These are phyloP conservation scores for Stomatorhinus walkeri DNA, from an alignment of 2,797 vertebrate species.

Conservation along the genomic window DNA sequence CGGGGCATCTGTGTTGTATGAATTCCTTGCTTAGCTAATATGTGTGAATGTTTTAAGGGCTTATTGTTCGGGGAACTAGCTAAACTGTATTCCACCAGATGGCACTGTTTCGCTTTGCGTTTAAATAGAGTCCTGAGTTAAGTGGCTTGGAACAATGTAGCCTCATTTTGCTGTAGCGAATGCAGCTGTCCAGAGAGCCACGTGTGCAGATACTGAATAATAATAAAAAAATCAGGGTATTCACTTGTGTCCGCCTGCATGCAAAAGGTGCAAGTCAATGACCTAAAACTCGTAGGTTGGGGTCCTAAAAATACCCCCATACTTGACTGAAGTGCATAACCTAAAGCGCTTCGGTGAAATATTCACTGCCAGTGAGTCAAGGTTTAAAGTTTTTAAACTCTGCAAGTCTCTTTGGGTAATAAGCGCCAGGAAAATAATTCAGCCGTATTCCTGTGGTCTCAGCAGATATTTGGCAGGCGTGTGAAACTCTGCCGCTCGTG, in stretches of 20 bases:
- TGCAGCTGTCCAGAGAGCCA: background rate
- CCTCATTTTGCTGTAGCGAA: background rate
- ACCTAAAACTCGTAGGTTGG: background rate
- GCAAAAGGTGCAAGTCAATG: background rate
- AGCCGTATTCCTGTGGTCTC: background rate
- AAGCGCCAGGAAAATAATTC: background rate
- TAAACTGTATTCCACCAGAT: background rate
- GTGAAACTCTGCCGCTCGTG: background rate
- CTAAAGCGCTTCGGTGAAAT: background rate
- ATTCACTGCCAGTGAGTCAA: background rate
- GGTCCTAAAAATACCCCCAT: background rate
- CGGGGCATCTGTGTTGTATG: background rate
- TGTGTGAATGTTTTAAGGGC: background rate
- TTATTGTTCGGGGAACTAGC: background rate
- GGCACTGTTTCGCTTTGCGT: constrained; percentile 12
- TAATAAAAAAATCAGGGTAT: background rate
- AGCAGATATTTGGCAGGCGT: constrained; percentile 2
- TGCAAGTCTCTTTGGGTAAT: background rate
- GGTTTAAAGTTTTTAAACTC: background rate
- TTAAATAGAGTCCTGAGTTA: background rate
- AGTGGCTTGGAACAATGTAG: background rate
- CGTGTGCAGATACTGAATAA: background rate
- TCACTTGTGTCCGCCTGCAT: background rate
- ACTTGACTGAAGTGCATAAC: background rate
- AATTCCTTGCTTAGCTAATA: background rate